Conservation (phyloP, 2,888 invertebrate genomes). For the Philaethria dido region DNA sequence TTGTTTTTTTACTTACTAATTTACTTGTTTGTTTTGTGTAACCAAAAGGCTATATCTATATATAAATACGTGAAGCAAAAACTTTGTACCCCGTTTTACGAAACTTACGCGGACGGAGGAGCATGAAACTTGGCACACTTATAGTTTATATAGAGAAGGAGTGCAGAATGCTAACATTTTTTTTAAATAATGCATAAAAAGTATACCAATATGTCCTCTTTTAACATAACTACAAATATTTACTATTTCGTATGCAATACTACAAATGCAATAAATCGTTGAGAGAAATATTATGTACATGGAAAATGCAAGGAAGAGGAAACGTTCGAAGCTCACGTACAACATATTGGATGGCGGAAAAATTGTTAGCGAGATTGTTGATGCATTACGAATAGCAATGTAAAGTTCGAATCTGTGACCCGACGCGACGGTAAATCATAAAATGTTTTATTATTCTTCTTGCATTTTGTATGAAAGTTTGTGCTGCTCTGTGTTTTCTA, state of each 20-base stretch:
- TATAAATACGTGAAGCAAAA: no score
- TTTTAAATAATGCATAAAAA: no score
- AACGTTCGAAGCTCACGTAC: conserved; percentile 19
- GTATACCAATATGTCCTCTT: no score
- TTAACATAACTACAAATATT: no score
- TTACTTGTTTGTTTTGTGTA: not conserved
- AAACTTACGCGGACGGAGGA: no score
- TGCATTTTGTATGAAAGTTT: not conserved
- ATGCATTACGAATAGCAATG: conserved; percentile 22
- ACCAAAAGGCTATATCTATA: no score
- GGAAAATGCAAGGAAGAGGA: conserved; percentile 18
- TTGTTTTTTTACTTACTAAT: not conserved
- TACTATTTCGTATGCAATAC: not conserved
- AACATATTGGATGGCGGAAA: conserved; percentile 16
- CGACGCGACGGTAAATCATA: conserved; percentile 6
- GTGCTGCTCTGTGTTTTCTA: not conserved
- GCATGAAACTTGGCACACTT: no score
- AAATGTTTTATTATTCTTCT: conserved; percentile 11
- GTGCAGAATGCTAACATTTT: no score
- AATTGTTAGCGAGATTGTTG: conserved; percentile 22
- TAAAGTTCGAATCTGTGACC: conserved; percentile 9
- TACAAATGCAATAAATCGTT: conserved; percentile 1
- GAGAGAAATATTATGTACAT: conserved; percentile 13
- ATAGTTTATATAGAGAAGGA: no score
- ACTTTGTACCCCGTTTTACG: no score